Evolutionary conservation across 1,140 invertebrate genomes (phyloP), one percentile per base, ranked within the genome.

Genomic region (Marisa cornuarietis): DNA sequence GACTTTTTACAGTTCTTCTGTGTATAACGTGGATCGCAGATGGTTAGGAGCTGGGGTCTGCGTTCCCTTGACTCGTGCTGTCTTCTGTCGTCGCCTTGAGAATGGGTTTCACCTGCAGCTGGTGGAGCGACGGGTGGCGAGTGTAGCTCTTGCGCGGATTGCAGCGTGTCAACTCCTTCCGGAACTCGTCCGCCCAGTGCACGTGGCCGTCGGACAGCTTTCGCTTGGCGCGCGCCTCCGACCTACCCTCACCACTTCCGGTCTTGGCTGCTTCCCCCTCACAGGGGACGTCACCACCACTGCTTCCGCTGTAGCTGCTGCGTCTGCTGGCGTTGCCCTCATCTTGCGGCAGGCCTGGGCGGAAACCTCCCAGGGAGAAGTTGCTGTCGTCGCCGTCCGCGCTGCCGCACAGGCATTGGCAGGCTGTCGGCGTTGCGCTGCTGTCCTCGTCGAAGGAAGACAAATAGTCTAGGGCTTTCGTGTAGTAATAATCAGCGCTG

Each of bases 171-270:
- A 77, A 63, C 24, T 77, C 76, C 31, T 77, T 77, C 20, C 66
- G 76, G 76, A 77, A 77, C 76, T 77, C 76, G 76, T 77, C 76
- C 42, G 76, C 76, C 76, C 76, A 77, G 51, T 77, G 76, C 65
- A 77, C 76, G 76, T 77, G 76, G 24, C 76, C 76, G 76, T 77
- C 76, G 6, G 76, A 77, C 76, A 77, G 16, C 65, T 77, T 77
- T n/a, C 76, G 63, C 76, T 51, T 77, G 61, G 58, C 18, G 42
- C 63, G 18, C 4, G 65, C 20, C 42, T 65, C 42, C 20, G 22
- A 22, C 3, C 49, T 72, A 13, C 51, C 20, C 49, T 51, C 49
- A 2, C 5, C 10, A 16, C 31, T 42, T 42, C 51, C 74, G 62
- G 31, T 63, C n/a, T 51, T 51, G 74, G 61, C 63, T 8, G 16